Evolutionary conservation across 2,113 vertebrate genomes (phyloP).

Genomic region (Urocitellus parryii): DNA sequence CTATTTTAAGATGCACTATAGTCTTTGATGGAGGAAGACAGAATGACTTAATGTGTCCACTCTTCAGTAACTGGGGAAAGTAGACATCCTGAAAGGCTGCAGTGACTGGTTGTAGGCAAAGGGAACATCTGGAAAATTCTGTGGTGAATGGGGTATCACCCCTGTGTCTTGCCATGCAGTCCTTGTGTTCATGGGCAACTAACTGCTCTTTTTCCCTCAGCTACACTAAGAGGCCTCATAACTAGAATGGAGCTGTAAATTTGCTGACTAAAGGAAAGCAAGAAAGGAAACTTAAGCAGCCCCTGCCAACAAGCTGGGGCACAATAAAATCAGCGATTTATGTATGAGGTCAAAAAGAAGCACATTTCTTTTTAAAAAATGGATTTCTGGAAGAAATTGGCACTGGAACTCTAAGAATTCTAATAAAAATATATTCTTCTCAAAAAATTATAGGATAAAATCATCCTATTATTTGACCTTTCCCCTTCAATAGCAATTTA

Average conservation of each 20-base stretch:
- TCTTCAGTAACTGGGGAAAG: neutral
- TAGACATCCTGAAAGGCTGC: neutral
- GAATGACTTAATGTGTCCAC: rapidly evolving
- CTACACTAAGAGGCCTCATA: neutral
- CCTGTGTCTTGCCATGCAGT: neutral
- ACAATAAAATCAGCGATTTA: neutral
- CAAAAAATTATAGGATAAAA: conserved; percentile 49
- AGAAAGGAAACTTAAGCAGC: neutral
- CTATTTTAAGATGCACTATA: neutral
- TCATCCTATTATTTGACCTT: conserved; percentile 1
- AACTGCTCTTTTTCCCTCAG: neutral
- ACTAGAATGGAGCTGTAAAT: neutral
- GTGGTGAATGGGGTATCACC: neutral
- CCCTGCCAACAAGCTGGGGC: neutral
- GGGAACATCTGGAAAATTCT: neutral
- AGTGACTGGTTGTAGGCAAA: neutral
- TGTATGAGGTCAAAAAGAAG: conserved; percentile 13
- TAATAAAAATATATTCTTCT: conserved; percentile 50
- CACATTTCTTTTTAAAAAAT: conserved; percentile 3
- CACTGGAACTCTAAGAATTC: neutral
- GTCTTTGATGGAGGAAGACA: neutral
- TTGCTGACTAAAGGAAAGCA: neutral
- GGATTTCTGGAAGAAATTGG: conserved; percentile 55
- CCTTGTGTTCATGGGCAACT: neutral
- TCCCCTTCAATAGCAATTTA: neutral